These are phyloP conservation scores for Caenorhabditis remanei DNA, from an alignment of 1,140 invertebrate genomes.

Conservation along the genomic window DNA sequence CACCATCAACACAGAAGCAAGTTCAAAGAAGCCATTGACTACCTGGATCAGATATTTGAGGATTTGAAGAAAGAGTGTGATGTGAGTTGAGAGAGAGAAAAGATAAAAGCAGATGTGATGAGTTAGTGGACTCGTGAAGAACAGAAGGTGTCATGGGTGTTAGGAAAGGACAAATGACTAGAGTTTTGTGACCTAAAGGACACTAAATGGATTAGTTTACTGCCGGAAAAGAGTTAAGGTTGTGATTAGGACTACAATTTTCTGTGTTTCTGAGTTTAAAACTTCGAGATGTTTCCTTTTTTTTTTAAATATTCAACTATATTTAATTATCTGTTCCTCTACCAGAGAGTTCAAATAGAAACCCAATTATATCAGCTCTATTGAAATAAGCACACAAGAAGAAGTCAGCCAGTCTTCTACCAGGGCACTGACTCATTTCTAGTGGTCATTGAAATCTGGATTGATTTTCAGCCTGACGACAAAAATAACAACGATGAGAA, in stretches of 20 bases:
- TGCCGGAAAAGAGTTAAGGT: too few relatives aligned
- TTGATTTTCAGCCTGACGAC: constrained; percentile 44
- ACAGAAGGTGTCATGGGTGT: constrained; percentile 25
- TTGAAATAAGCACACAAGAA: too few relatives aligned
- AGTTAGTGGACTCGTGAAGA: constrained; percentile 43
- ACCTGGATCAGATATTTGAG: constrained; percentile 77
- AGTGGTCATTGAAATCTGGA: constrained; percentile 14
- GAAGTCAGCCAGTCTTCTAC: too few relatives aligned
- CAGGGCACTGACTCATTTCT: neutral
- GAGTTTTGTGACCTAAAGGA: neutral
- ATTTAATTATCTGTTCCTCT: too few relatives aligned
- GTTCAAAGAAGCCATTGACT: constrained; percentile 78
- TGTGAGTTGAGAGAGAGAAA: neutral
- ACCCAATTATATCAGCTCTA: too few relatives aligned
- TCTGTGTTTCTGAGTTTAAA: neutral
- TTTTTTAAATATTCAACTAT: too few relatives aligned
- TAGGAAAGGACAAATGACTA: neutral
- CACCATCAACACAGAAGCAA: constrained; percentile 75
- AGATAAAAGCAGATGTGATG: constrained; percentile 16
- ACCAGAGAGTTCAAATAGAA: too few relatives aligned
- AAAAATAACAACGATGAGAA: constrained; percentile 51
- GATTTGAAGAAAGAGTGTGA: constrained; percentile 75
- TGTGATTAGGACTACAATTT: too few relatives aligned
- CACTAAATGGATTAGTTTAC: neutral
- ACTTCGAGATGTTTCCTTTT: neutral